Evolutionary conservation across 2,797 vertebrate genomes (phyloP).

Genomic region (Gobio occitaniae): DNA sequence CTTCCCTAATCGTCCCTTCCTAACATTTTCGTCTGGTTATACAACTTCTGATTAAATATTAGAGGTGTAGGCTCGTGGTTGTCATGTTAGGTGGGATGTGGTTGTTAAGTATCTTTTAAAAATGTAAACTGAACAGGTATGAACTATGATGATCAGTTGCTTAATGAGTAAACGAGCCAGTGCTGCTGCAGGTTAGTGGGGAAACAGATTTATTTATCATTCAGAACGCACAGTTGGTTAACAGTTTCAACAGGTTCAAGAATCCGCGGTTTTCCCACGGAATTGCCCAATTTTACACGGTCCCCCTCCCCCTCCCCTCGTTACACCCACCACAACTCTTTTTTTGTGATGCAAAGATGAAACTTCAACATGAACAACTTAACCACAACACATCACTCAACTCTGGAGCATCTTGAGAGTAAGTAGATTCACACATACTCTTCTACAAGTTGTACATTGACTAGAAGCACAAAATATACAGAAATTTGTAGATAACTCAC

Average conservation of each 20-base stretch:
- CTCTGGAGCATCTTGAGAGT: neutral
- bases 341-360: neutral
- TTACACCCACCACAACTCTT: neutral
- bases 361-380: neutral
- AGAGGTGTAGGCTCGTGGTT: too few species aligned
- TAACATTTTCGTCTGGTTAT: too few species aligned
- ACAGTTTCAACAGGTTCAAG: neutral
- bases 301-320: too few species aligned
- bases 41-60: too few species aligned
- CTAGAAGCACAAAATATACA: neutral
- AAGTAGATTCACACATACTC: neutral
- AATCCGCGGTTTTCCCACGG: neutral
- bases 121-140: too few species aligned
- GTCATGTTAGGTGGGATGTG: too few species aligned
- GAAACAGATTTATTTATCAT: neutral
- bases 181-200: too few species aligned
- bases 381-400: neutral
- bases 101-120: too few species aligned
- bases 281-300: too few species aligned
- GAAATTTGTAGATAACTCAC: neutral
- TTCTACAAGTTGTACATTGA: neutral
- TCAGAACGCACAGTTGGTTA: neutral
- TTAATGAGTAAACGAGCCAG: too few species aligned
- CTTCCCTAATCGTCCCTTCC: too few species aligned
- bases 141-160: too few species aligned